These are phyloP conservation scores for Drosophila bifasciata DNA, from an alignment of 1,140 invertebrate genomes.

Conservation along the genomic window DNA sequence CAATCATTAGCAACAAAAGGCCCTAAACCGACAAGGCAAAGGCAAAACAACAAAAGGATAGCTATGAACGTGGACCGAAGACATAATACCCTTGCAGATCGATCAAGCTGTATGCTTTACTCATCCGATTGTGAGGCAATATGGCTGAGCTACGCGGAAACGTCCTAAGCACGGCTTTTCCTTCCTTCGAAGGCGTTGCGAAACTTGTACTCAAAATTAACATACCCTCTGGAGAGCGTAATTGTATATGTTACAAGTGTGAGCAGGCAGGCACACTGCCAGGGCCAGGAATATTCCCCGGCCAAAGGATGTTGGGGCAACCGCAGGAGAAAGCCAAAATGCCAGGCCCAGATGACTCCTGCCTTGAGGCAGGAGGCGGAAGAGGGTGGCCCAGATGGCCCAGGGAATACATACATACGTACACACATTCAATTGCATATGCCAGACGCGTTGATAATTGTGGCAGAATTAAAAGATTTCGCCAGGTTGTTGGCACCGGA, in stretches of 20 bases:
- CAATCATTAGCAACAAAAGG: constrained; percentile 71
- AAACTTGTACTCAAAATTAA: too few species aligned
- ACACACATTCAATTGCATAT: constrained; percentile 68
- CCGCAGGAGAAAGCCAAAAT: constrained; percentile 50
- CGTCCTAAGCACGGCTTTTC: too few species aligned
- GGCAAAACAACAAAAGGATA: constrained; percentile 30
- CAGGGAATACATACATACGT: constrained; percentile 31
- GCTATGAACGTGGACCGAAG: too few species aligned
- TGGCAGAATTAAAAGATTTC: constrained; percentile 65
- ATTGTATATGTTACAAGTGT: constrained; percentile 28
- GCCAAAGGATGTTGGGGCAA: constrained; percentile 28
- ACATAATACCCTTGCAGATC: too few species aligned
- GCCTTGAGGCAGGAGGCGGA: not conserved
- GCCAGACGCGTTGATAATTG: constrained; percentile 63
- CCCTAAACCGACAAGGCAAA: constrained; percentile 42
- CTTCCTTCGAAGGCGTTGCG: too few species aligned
- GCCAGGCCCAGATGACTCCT: constrained; percentile 44
- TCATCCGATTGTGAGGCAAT: too few species aligned
- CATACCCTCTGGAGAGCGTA: too few species aligned
- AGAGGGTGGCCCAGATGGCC: too few species aligned
- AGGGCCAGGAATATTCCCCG: not conserved
- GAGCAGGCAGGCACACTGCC: constrained; percentile 30
- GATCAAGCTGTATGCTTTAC: too few species aligned
- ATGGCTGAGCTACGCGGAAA: too few species aligned
- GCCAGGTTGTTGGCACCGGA: constrained; percentile 15